Base-by-base conservation (phyloP, 2,797 vertebrate genomes). In the Sebastes glaucus region DNA sequence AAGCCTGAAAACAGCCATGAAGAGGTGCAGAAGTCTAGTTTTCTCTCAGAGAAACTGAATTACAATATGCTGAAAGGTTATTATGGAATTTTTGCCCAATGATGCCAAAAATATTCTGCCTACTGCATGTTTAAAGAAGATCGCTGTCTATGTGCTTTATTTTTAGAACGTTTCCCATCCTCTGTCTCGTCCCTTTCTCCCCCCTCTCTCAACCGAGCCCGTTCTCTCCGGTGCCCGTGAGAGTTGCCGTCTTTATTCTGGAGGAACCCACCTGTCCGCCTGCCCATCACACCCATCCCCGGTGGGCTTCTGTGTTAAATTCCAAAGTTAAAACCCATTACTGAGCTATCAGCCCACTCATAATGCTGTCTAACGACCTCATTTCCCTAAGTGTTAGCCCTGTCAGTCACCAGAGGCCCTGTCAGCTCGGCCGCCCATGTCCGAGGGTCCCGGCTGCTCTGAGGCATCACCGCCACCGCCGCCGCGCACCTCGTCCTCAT, bases 271-370 rank as follows among this genome's bases (percentile, higher is more conserved):
- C 96, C 97, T 97, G 96, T 96, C 96, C 87, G 82, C 92, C 94
- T 42, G 92, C 93, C 93, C 93, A 90, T 96, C 96, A 95, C 87
- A 90, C 90, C 91, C 94, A 93, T 96, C 96, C 97, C 97, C 95
- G 59, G 92, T 95, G 96, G 96, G 94, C 87, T 94, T 92, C 93
- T 88, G 80, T 92, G 95, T 96, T 96, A 97, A 97, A 97, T 96
- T 98, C 96, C 95, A 96, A 96, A 97, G 95, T 97, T 97, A 98
- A 98, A 98, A 97, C 96, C 97, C 97, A 97, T 98, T 98, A 98
- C 96, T 0, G 46, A 96, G 96, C 97, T 95, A 98, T 97, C 97
- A 96, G 96, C 96, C 95, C 92, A 11, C 90, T 95, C 94, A 91
- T 97, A 97, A 97, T 97, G 96, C 97, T 94, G 87, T 96, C 96